A percentile compares a stretch with the other conserved stretches of the same genome.
These are phyloP conservation scores for Nineta flava DNA, from an alignment of 2,888 invertebrate genomes.

Conservation along the genomic window DNA sequence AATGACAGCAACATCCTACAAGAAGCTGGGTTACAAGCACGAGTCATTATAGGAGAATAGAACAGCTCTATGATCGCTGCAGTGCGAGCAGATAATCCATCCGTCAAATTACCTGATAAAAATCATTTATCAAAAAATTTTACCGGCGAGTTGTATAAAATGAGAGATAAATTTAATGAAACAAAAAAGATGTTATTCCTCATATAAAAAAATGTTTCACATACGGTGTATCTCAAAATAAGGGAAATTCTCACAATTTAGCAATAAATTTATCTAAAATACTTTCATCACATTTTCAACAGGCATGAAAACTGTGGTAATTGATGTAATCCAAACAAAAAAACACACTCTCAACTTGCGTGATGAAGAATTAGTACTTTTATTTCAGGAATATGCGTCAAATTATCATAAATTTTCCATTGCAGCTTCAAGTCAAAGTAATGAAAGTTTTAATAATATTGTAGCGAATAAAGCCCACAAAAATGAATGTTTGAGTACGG, in stretches of 20 bases:
- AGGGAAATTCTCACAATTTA: not conserved
- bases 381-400: not conserved
- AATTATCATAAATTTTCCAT: not conserved
- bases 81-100: conserved; percentile 9
- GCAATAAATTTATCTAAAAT: not conserved
- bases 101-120: conserved; percentile 13
- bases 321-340: not conserved
- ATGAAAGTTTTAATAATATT: not conserved
- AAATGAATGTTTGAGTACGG: not conserved
- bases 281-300: not conserved
- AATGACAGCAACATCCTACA: conserved; percentile 13
- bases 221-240: not conserved
- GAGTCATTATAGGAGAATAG: conserved; percentile 15
- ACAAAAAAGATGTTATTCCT: not conserved
- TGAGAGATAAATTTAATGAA: conserved; percentile 15
- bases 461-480: not conserved
- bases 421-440: not conserved
- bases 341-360: not conserved
- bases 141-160: conserved; percentile 11
- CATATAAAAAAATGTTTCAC: not conserved
- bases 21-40: conserved; percentile 11
- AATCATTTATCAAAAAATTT: conserved; percentile 11
- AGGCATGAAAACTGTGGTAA: not conserved
- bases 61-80: conserved; percentile 15
- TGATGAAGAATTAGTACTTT: too few species aligned